phyloP scores from a whole-genome alignment of 2,888 invertebrate species.

The Drosophila barbarae region DNA sequence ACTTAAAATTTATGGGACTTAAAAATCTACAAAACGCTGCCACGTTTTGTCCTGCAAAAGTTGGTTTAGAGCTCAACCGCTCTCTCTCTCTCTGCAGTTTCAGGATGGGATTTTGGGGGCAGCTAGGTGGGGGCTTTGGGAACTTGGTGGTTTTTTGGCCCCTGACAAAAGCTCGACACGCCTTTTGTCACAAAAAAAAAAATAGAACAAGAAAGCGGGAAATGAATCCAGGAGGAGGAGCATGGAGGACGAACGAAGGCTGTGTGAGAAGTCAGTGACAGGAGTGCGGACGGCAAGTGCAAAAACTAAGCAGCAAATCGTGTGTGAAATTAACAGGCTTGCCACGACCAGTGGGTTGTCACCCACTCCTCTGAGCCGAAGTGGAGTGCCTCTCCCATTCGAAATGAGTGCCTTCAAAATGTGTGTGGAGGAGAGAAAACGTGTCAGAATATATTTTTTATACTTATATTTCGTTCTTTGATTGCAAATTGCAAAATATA shows the following conservation, averaged over 20 bases:
- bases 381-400: not conserved
- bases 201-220: not conserved
- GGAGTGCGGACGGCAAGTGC: constrained; percentile 42
- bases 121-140: constrained; percentile 1
- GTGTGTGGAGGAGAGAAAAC: not conserved
- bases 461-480: not conserved
- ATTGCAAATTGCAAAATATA: not conserved
- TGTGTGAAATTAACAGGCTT: constrained; percentile 58
- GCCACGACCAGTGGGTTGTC: constrained; percentile 35
- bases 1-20: constrained; percentile 73
- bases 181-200: constrained; percentile 15
- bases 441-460: not conserved
- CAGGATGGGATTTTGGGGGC: not conserved
- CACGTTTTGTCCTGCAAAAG: constrained; percentile 44
- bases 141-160: constrained; percentile 14
- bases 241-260: constrained; percentile 28
- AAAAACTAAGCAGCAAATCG: constrained; percentile 58
- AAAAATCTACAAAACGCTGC: constrained; percentile 70
- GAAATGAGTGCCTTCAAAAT: not conserved
- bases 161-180: constrained; percentile 40
- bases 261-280: constrained; percentile 56
- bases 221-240: not conserved
- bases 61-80: constrained; percentile 32
- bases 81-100: constrained; percentile 5
- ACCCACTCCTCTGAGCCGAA: not conserved